Conservation (phyloP, 2,888 invertebrate genomes). For the Hemithea aestivaria region DNA sequence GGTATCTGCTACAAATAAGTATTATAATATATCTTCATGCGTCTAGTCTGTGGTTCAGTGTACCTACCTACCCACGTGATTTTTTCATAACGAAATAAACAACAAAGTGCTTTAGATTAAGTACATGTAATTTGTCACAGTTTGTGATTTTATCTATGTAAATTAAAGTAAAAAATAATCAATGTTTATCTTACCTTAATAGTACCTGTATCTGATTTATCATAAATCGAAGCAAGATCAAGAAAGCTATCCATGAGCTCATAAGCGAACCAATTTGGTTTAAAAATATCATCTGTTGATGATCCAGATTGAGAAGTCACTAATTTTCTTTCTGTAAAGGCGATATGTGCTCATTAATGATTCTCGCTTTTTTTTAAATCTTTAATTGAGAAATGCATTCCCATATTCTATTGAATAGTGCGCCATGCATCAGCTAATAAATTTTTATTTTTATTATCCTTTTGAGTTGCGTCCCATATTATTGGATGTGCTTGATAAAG, state of each 20-base stretch:
- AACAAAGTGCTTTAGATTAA: too few relatives aligned
- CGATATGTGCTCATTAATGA: constrained; percentile 18
- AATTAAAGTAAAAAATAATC: constrained; percentile 19
- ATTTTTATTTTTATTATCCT: constrained; percentile 24
- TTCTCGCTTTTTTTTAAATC: constrained; percentile 11
- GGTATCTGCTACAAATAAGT: too few relatives aligned
- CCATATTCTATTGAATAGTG: constrained; percentile 9
- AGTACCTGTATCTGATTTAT: constrained; percentile 19
- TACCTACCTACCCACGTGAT: constrained; percentile 3
- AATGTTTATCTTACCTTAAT: constrained; percentile 24
- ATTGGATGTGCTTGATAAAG: constrained; percentile 22
- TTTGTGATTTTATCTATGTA: constrained; percentile 8
- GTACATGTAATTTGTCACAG: constrained; percentile 6
- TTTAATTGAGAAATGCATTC: constrained; percentile 12
- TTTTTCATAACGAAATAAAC: constrained; percentile 4
- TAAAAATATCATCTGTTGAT: constrained; percentile 20
- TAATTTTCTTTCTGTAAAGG: constrained; percentile 21
- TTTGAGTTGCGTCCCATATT: constrained; percentile 19
- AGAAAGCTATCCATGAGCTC: constrained; percentile 29
- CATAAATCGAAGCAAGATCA: constrained; percentile 22
- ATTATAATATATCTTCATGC: too few relatives aligned
- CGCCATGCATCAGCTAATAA: constrained; percentile 22
- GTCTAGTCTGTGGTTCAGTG: constrained; percentile 12
- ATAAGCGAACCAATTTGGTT: constrained; percentile 31
- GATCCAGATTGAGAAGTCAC: constrained; percentile 20